These are phyloP conservation scores for Maniola hyperantus DNA, from an alignment of 2,888 invertebrate genomes.

Conservation along the genomic window DNA sequence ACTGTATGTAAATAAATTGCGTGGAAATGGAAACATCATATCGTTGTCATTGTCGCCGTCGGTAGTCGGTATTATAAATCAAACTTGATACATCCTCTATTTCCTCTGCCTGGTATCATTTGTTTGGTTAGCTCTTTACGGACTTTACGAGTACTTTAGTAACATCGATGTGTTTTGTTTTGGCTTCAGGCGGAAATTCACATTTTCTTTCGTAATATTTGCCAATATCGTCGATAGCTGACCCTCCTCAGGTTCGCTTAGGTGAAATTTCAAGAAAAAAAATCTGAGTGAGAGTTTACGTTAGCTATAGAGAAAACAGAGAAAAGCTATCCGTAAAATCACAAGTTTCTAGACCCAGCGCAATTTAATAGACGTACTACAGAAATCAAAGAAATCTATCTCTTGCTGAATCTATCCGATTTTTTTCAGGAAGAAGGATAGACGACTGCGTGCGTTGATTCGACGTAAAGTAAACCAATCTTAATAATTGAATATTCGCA, in stretches of 20 bases:
- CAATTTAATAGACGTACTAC: no score
- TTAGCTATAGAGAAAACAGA: no score
- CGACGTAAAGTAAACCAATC: not conserved
- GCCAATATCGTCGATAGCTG: not conserved
- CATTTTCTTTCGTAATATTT: not conserved
- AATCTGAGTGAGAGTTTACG: no score
- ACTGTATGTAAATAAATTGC: not conserved
- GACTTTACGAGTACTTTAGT: not conserved
- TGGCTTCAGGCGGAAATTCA: not conserved
- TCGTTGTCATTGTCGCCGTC: not conserved
- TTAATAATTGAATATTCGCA: constrained; percentile 3
- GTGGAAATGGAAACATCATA: constrained; percentile 7
- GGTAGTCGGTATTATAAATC: not conserved
- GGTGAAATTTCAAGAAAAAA: no score
- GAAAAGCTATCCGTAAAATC: no score
- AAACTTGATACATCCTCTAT: constrained; percentile 1
- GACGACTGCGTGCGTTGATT: no score
- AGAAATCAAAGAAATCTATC: no score
- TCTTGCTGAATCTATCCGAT: no score
- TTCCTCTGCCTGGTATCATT: not conserved
- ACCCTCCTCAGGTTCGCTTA: no score
- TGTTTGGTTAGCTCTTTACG: not conserved
- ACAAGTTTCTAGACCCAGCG: no score
- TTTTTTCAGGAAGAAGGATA: no score
- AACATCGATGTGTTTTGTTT: not conserved